phyloP scores from a whole-genome alignment of 2,888 invertebrate species.

The Blomia tropicalis region DNA sequence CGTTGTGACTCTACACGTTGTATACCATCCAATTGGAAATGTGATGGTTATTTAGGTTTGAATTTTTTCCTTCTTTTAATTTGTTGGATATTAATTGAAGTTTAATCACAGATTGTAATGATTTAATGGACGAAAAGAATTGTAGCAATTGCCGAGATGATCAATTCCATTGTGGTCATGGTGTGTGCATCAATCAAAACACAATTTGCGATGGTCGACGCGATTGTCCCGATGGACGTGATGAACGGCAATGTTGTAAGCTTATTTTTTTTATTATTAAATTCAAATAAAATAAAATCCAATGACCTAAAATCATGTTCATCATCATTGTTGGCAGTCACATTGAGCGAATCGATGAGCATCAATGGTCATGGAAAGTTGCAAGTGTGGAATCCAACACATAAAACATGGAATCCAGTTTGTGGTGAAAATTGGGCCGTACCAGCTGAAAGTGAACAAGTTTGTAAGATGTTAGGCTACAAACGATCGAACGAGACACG shows the following conservation, averaged over 20 bases:
- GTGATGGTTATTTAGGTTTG: constrained; percentile 32
- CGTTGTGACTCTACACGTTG: constrained; percentile 34
- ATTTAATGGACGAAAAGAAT: constrained; percentile 37
- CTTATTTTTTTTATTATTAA: background rate
- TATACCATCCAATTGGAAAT: constrained; percentile 34
- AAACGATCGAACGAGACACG: constrained; percentile 26
- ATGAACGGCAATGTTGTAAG: constrained; percentile 30
- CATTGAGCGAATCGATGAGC: constrained; percentile 21
- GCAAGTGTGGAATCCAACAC: constrained; percentile 28
- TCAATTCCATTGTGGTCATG: constrained; percentile 29
- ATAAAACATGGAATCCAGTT: constrained; percentile 29
- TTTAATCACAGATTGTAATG: constrained; percentile 33
- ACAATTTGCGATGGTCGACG: constrained; percentile 30
- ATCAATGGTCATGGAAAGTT: constrained; percentile 28
- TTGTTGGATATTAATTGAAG: background rate
- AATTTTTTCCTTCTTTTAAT: background rate
- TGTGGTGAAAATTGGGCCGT: constrained; percentile 31
- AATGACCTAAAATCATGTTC: constrained; percentile 5
- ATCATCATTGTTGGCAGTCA: constrained; percentile 13
- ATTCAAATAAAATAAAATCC: background rate
- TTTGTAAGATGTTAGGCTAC: constrained; percentile 29
- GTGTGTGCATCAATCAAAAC: constrained; percentile 27
- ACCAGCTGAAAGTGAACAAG: constrained; percentile 26
- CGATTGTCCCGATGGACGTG: constrained; percentile 31
- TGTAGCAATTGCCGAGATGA: constrained; percentile 39